Conservation (phyloP, 2,888 invertebrate genomes). For the Eremobia ochroleuca region DNA sequence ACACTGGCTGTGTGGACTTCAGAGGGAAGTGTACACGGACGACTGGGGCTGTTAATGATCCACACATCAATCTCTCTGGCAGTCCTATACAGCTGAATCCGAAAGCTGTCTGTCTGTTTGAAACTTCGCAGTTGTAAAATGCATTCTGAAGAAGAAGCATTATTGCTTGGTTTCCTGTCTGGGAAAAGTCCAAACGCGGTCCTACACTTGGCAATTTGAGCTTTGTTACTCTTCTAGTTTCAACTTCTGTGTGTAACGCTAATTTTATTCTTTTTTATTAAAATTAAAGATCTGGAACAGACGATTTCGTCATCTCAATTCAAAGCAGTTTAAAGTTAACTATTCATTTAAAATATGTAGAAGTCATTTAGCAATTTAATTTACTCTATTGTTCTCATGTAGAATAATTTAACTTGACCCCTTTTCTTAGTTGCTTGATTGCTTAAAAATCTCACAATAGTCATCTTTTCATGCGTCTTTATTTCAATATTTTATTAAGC, state of each 20-base stretch:
- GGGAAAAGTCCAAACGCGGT: conserved; percentile 11
- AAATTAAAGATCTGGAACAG: conserved; percentile 5
- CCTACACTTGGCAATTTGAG: neutral
- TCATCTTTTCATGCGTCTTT: conserved; percentile 24
- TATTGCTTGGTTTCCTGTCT: conserved; percentile 43
- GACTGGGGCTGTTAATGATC: conserved; percentile 58
- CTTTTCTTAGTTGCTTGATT: conserved; percentile 42
- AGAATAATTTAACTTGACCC: conserved; percentile 42
- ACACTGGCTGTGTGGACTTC: conserved; percentile 36
- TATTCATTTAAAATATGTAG: conserved; percentile 40
- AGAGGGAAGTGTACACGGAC: conserved; percentile 40
- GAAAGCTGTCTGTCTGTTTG: conserved; percentile 48
- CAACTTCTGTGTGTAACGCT: neutral
- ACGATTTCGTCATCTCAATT: conserved; percentile 29
- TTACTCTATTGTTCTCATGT: conserved; percentile 50
- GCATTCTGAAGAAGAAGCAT: conserved; percentile 56
- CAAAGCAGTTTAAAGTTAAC: conserved; percentile 17
- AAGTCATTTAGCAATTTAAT: conserved; percentile 42
- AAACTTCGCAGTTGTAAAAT: conserved; percentile 49
- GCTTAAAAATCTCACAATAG: conserved; percentile 27
- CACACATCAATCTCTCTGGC: conserved; percentile 57
- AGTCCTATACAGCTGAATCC: conserved; percentile 57
- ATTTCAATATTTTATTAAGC: conserved; percentile 33
- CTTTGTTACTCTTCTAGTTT: neutral
- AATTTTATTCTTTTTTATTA: neutral